A percentile compares a stretch with the other conserved stretches of the same genome.
These are phyloP conservation scores for Drosophila rhopaloa DNA, from an alignment of 1,140 invertebrate species.

Conservation along the genomic window DNA sequence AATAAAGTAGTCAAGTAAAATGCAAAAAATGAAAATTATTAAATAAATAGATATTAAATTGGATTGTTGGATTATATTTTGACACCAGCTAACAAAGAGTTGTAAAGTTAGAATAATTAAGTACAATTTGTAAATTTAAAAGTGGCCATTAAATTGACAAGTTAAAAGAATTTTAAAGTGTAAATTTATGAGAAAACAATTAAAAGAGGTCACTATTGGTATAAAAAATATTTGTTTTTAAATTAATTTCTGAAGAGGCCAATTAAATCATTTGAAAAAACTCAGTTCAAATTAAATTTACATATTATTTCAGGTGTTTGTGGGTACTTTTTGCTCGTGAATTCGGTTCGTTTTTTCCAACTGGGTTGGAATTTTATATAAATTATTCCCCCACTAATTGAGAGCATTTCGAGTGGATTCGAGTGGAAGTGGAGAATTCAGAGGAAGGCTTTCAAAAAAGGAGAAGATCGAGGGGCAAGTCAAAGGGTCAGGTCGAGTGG, in stretches of 20 bases:
- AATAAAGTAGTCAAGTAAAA: not conserved
- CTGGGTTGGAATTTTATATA: slow-evolving; percentile 19
- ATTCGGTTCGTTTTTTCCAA: slow-evolving; percentile 12
- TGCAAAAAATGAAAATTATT: no score
- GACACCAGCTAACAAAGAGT: no score
- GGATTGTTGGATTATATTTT: no score
- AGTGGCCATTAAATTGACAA: no score
- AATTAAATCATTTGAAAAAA: not conserved
- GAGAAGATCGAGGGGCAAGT: slow-evolving; percentile 8
- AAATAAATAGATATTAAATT: no score
- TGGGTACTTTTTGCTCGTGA: not conserved
- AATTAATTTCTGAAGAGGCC: no score
- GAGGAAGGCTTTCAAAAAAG: not conserved
- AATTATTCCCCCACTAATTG: slow-evolving; percentile 44
- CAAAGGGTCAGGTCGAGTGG: slow-evolving; percentile 35
- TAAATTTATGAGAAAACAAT: no score
- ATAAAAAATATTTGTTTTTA: not conserved
- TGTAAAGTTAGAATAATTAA: no score
- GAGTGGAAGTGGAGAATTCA: slow-evolving; percentile 21
- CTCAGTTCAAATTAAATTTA: not conserved
- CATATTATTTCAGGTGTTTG: not conserved
- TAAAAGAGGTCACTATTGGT: not conserved
- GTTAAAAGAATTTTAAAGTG: no score
- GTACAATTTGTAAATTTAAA: no score
- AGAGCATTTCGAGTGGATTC: slow-evolving; percentile 27